phyloP scores from a whole-genome alignment of 92 coral and sea anemone genomes.

The Desmophyllum pertusum region DNA sequence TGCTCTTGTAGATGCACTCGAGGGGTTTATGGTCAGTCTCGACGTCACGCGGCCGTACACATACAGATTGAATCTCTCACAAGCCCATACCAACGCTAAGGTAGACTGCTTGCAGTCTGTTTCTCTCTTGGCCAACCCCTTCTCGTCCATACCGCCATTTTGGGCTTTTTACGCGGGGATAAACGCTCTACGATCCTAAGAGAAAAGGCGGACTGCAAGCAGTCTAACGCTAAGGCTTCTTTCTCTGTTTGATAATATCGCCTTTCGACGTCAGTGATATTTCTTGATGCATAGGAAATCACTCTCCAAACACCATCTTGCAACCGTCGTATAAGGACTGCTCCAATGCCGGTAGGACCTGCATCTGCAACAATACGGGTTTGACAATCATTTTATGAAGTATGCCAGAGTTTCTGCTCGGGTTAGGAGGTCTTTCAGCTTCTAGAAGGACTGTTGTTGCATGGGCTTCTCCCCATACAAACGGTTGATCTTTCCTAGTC shows the following conservation, averaged over 20 bases:
- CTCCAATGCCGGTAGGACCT: constrained; percentile 57
- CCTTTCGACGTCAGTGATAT: constrained; percentile 42
- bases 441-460: constrained; percentile 58
- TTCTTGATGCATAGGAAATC: constrained; percentile 46
- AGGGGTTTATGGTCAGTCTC: constrained; percentile 53
- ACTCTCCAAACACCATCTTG: constrained; percentile 39
- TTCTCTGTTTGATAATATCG: constrained; percentile 47
- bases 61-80: constrained; percentile 23
- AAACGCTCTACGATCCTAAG: too few species aligned
- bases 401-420: constrained; percentile 55
- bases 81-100: constrained; percentile 18
- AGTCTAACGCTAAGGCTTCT: constrained; percentile 41
- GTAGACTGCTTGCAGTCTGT: too few species aligned
- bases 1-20: constrained; percentile 27
- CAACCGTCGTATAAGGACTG: constrained; percentile 33
- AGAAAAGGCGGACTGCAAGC: too few species aligned
- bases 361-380: constrained; percentile 56
- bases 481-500: constrained; percentile 45
- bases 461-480: constrained; percentile 50
- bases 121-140: too few species aligned
- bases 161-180: too few species aligned
- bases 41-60: constrained; percentile 42
- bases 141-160: too few species aligned
- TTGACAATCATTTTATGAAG: constrained; percentile 48
- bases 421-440: constrained; percentile 55